Evolutionary conservation across 1,140 invertebrate genomes (phyloP), one percentile per base, ranked within the genome.

Genomic region (Drosophila kepulauana): DNA sequence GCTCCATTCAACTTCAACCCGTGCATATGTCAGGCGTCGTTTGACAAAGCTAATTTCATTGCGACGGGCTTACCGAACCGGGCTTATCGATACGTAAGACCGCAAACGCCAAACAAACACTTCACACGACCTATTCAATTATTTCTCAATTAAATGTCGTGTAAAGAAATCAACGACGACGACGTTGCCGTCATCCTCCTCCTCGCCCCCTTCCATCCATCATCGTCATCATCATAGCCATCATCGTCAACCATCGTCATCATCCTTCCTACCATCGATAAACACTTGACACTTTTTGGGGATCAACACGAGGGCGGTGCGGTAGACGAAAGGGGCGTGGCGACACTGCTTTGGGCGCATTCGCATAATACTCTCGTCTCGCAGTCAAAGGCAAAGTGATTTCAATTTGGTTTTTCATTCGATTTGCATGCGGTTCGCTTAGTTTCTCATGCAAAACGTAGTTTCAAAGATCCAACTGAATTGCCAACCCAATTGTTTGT

Each of bases 141-240:
- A 88, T 88, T 88, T 85, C 85, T 88, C 86, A 88, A 88, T 88
- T 88, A 88, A 88, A 88, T 88, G 85, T 76, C 85, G 84, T 80
- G 70, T 78, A 88, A 89, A 84, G 84, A 89, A 88, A 71, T 78
- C 84, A 64, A 16, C 16, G 16, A 16, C 16, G 16, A 72, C 82
- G 74, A 75, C 78, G 41, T 58, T 52, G 35, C 38, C 65, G 30
- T 48, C 61, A 52, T 16, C 45, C 28, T 10, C 28, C 38, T 16
- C 15, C 4, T 1, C 41, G 28, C 49, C n/a, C 8, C 20, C 20
- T 0, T 25, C 20, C 20, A 25, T 25, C 25, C 54, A 25, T 48
- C 75, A 46, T 33, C 57, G 38, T 16, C 63, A 64, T 58, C 79
- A 57, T 51, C 70, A 48, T 51, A 43, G 7, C 45, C 49, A 43